Percentiles rank a stretch among this genome's conserved stretches.
Conservation (phyloP, 2,797 vertebrate species). For the Argentina silus region DNA sequence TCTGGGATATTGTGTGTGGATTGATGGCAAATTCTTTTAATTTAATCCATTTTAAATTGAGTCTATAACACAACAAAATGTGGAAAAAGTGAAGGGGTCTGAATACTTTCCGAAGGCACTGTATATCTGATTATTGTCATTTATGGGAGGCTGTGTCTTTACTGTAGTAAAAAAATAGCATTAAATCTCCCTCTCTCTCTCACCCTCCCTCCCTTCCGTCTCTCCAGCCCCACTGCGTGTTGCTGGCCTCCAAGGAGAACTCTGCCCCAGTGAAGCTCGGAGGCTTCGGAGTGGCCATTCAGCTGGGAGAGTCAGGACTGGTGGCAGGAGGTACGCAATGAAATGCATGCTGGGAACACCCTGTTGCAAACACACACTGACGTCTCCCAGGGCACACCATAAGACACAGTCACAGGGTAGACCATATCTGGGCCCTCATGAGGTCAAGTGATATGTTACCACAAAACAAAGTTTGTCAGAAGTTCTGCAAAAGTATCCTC, state of each 20-base stretch:
- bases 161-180: neutral
- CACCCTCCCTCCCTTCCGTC: conserved; percentile 29
- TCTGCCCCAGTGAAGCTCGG: conserved; percentile 96
- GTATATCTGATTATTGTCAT: conserved; percentile 30
- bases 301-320: conserved; percentile 94
- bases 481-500: too few species aligned
- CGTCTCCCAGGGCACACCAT: neutral
- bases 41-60: too few species aligned
- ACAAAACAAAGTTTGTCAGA: too few species aligned
- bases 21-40: too few species aligned
- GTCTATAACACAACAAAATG: too few species aligned
- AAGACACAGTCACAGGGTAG: neutral
- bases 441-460: too few species aligned
- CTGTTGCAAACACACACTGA: neutral
- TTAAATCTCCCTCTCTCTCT: neutral
- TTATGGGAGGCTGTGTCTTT: conserved; percentile 38
- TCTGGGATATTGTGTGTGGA: too few species aligned
- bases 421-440: too few species aligned
- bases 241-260: conserved; percentile 97
- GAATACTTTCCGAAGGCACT: too few species aligned
- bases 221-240: conserved; percentile 93
- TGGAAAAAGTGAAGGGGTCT: too few species aligned
- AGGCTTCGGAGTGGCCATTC: conserved; percentile 97
- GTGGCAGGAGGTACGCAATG: conserved; percentile 90
- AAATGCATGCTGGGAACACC: neutral